These are phyloP conservation scores for Tuta absoluta DNA, from an alignment of 2,888 invertebrate genomes.

Conservation along the genomic window DNA sequence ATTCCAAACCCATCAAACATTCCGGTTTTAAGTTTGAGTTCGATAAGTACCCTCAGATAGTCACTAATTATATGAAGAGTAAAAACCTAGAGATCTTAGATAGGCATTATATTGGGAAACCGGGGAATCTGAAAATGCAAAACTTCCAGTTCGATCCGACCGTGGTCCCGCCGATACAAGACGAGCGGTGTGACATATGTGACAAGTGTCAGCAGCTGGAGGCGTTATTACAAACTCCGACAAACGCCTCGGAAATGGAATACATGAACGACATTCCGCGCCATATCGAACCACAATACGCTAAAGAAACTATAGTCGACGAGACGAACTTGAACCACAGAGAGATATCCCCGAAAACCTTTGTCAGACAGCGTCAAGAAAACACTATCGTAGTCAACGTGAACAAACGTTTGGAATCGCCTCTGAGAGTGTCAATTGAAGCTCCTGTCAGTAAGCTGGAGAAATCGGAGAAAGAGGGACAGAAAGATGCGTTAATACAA, in stretches of 20 bases:
- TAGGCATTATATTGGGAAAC: slow-evolving; percentile 81
- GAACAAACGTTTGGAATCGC: slow-evolving; percentile 29
- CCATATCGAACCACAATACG: slow-evolving; percentile 66
- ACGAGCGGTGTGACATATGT: slow-evolving; percentile 79
- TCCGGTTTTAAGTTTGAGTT: slow-evolving; percentile 88
- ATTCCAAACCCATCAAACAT: slow-evolving; percentile 83
- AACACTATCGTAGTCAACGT: slow-evolving; percentile 73
- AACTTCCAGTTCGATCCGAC: slow-evolving; percentile 77
- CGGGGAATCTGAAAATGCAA: slow-evolving; percentile 77
- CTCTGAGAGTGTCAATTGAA: slow-evolving; percentile 7
- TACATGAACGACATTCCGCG: slow-evolving; percentile 74
- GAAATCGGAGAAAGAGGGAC: slow-evolving; percentile 26
- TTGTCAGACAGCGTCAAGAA: slow-evolving; percentile 64
- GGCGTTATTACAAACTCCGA: slow-evolving; percentile 86
- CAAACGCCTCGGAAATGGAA: slow-evolving; percentile 88
- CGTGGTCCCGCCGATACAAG: slow-evolving; percentile 68
- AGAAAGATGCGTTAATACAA: slow-evolving; percentile 43
- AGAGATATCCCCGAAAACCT: slow-evolving; percentile 66
- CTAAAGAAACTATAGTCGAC: slow-evolving; percentile 57
- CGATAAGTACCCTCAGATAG: slow-evolving; percentile 87
- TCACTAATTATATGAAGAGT: slow-evolving; percentile 88
- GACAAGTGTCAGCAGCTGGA: slow-evolving; percentile 77
- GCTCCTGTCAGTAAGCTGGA: background rate
- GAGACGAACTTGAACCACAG: slow-evolving; percentile 39
- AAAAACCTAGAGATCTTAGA: slow-evolving; percentile 85